These are phyloP conservation scores for Psophia crepitans DNA, from an alignment of 2,113 vertebrate species.

Conservation along the genomic window DNA sequence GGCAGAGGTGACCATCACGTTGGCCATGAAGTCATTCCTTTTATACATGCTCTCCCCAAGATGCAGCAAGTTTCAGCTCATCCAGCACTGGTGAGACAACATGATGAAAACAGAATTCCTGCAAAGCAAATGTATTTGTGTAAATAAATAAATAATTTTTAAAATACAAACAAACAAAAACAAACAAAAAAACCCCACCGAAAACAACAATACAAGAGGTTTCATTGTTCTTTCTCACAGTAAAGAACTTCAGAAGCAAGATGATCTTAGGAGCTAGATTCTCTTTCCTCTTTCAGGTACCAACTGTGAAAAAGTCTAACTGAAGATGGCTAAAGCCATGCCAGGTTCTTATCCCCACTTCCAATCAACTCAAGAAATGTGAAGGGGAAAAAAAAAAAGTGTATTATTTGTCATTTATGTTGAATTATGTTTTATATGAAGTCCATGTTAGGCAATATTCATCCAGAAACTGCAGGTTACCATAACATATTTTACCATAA, in stretches of 20 bases:
- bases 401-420: neutral
- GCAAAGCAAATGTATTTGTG: constrained; percentile 50
- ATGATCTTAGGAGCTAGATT: neutral
- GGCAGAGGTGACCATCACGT: constrained; percentile 77
- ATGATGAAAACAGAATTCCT: constrained; percentile 66
- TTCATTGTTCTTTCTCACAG: neutral
- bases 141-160: no score
- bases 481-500: neutral
- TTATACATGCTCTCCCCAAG: constrained; percentile 80
- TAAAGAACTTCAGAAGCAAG: neutral
- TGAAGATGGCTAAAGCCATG: neutral
- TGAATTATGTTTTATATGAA: neutral
- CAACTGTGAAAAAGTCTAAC: neutral
- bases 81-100: constrained; percentile 66
- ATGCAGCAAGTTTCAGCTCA: constrained; percentile 63
- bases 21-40: constrained; percentile 84
- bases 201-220: neutral
- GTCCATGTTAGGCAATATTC: neutral
- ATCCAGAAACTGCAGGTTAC: neutral
- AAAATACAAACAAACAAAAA: no score
- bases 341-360: neutral
- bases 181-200: neutral
- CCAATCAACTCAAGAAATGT: neutral
- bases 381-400: no score
- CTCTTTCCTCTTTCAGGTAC: neutral